Evolutionary conservation across 2,888 invertebrate species (phyloP), one percentile per base, ranked within the genome.

Genomic region (Leptinotarsa peninsularis): DNA sequence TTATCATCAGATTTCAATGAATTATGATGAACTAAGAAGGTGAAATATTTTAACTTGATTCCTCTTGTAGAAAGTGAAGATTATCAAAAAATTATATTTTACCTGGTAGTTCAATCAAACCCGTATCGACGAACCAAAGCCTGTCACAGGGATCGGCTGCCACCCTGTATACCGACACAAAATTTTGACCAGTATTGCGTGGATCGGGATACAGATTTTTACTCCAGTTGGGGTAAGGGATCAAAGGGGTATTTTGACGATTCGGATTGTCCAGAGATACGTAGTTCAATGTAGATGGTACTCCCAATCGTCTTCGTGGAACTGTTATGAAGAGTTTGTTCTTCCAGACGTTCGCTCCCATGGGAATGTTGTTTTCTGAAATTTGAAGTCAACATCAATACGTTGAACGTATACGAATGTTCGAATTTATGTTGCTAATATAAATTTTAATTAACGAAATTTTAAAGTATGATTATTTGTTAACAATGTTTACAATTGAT

Each of bases 61-160:
- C 43, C 3, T 43, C 43, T 43, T 43, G 3, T 13, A 5, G 10
- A 52, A 21, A 58, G 66, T 23, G 21, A 18, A 73, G 49, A 33
- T 66, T 66, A 33, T 7, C 14, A 54, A 77, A 18, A 82, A 84
- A 13, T 4, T 63, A 50, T 14, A 80, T 83, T 84, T 89, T 86
- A 91, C 94, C 91, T 70, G 92, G 91, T 82, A 93, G 90, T 85
- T 95, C 94, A 72, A 93, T 85, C 54, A 93, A 86, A 2, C 95
- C 95, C 0, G 94, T 94, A 83, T 95, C 95, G 1, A 95, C 91
- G 84, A 94, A 93, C 95, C 95, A 96, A 2, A 96, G 89, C 5
- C 95, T 88, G 63, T 93, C 92, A 81, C 95, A 96, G 1, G 87
- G 86, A 84, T 96, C 96, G 0, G 93, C 91, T 15, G 91, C 90